Conservation (phyloP, 1,140 invertebrate species). For the Drosophila guanche region DNA sequence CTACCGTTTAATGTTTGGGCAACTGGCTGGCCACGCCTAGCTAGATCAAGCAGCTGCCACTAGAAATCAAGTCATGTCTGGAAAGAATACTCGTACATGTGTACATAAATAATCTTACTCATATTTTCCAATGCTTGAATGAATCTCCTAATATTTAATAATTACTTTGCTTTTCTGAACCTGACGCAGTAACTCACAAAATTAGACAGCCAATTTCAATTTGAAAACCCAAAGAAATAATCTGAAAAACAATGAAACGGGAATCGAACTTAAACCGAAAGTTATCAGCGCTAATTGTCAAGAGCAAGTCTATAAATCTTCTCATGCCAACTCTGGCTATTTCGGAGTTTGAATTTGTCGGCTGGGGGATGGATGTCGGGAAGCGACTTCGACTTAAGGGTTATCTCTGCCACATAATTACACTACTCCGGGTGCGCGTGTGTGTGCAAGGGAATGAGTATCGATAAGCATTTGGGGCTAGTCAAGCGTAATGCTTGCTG, state of each 20-base stretch:
- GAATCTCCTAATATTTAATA: slow-evolving; percentile 64
- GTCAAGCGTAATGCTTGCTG: slow-evolving; percentile 76
- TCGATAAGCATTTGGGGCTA: slow-evolving; percentile 68
- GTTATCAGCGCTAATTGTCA: slow-evolving; percentile 76
- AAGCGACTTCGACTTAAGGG: slow-evolving; percentile 19
- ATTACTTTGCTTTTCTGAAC: slow-evolving; percentile 56
- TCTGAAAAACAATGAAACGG: slow-evolving; percentile 11
- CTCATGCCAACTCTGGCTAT: slow-evolving; percentile 22
- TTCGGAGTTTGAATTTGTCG: slow-evolving; percentile 27
- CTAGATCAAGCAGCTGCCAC: slow-evolving; percentile 7
- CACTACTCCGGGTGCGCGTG: slow-evolving; percentile 11
- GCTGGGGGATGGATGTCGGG: slow-evolving; percentile 10
- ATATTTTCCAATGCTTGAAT: slow-evolving; percentile 52
- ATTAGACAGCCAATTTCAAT: slow-evolving; percentile 77
- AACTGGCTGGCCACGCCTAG: slow-evolving; percentile 34
- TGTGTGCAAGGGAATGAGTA: slow-evolving; percentile 26
- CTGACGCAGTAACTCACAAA: slow-evolving; percentile 65
- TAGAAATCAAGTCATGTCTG: neutral
- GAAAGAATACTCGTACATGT: neutral
- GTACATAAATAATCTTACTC: slow-evolving; percentile 9
- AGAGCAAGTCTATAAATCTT: slow-evolving; percentile 65
- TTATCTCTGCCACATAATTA: slow-evolving; percentile 74
- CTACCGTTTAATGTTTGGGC: slow-evolving; percentile 74
- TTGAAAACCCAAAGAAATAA: slow-evolving; percentile 16
- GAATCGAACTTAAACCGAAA: slow-evolving; percentile 36